Base-by-base conservation (phyloP, 2,888 invertebrate species). In the Leistus spinibarbis region DNA sequence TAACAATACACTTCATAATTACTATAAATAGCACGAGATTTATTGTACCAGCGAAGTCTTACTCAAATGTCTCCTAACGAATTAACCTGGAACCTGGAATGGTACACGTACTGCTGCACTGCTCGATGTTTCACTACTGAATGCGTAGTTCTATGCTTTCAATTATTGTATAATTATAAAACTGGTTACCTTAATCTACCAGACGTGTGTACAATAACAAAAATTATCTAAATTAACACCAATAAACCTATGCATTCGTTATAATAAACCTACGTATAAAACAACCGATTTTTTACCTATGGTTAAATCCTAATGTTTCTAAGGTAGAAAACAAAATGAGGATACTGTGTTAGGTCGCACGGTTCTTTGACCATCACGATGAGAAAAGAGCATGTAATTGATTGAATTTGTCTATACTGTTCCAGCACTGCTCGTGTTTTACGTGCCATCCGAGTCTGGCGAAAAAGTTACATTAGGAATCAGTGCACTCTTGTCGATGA, bases 381-480 rank as follows among this genome's bases (percentile, higher is more conserved):
- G 10, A 13, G 57, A 20, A 57, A 63, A 63, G 13, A n/a, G 22
- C 23, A 10, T 19, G 40, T 53, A 19, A 40, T 20, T 70, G 60
- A 22, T 22, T 63, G 19, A 20, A 22, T 63, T 40, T 40, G 40
- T 40, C 40, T 40, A 40, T 40, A 40, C 40, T 40, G 16, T 66
- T 66, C 72, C 87, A 92, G 95, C 95, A 66, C 88, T 95, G 66
- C 87, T 95, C 80, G 94, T 95, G 75, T 95, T 95, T 87, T 95
- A 95, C 88, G 95, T 95, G 81, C 95, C 95, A 23, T 93, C 94
- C 60, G 95, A 95, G 83, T 94, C 94, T 2, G 95, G 95, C 0
- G 95, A 95, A 84, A 95, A 95, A 85, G 95, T 95, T 77, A 95
- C 95, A 0, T 87, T 95, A 22, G 95, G 95, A 22, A 95, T 95